Base-by-base conservation (phyloP, 2,797 vertebrate genomes). In the Sebastes ruberrimus region DNA sequence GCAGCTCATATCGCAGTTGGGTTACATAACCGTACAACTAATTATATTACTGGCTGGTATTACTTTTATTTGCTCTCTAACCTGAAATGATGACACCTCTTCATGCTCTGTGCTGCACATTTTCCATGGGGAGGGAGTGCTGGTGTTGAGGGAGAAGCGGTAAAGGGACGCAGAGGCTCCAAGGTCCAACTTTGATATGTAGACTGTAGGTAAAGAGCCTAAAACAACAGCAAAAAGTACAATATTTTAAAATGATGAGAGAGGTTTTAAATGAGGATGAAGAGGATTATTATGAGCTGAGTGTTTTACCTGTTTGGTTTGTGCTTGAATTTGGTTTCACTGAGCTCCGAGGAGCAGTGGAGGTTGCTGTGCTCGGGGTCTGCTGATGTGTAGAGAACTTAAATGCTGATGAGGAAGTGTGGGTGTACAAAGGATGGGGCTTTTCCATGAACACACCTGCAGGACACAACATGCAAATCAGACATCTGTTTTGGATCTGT, bases 401-500 rank as follows among this genome's bases (percentile, higher is more conserved):
- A 76, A 97, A 96, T 35, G 95, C 94, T 77, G 97, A 93, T 18
- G 96, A 96, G 59, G 90, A 76, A 0, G 95, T 88, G 81, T 95
- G 97, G 80, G 86, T 95, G 93, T 96, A 96, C 85, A 99, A 91
- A 84, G 91, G 96, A 81, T 96, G 97, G 7, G 98, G 98, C 89
- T 98, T 98, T 94, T 99, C 98, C 97, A 99, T 98, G 94, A 99
- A 99, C 85, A 98, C 96, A 94, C 98, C 98, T 99, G 92, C 87
- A 89, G 56, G 62, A 88, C 74, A 62, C 22, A 68, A 79, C 16
- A 74, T 14, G 71, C 46, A 46, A 20, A 32, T 81, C 28, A 30
- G 61, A 23, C 7, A 27, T 67, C 61, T 33, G 32, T 20, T 59
- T 27, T 14, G 4, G 64, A 69, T 66, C 2, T 66, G 3, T 7